Base-by-base conservation (phyloP, 2,113 vertebrate genomes). In the Archocentrus centrarchus region DNA sequence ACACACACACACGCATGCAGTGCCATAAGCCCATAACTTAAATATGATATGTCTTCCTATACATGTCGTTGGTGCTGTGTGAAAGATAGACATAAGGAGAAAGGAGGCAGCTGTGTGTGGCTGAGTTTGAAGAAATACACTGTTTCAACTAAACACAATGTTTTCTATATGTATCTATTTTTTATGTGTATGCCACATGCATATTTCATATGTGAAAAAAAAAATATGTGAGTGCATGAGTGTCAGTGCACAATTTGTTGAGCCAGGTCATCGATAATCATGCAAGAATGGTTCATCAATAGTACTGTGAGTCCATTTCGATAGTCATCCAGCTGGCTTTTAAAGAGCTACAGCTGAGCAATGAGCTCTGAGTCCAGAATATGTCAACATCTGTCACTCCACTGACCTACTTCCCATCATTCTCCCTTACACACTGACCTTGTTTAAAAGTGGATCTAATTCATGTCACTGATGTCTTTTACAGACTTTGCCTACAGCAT, bases 321-420 rank as follows among this genome's bases (percentile, higher is more conserved):
- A 82, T 55, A 22, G 18, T 76, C 55, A 79, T 86, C 80, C 87
- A 88, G 80, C 86, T 94, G 93, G 86, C 89, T 77, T 84, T 86
- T 58, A 60, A 24, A 44, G 44, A 78, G 70, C 86, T 76, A 89
- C 94, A 91, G 95, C 90, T 94, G 92, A 94, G 83, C 82, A 85
- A 89, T 62, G 73, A 87, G 80, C 61, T 93, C 75, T 82, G 82
- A 83, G 86, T 92, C 76, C 89, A 85, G 80, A 83, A 80, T 64
- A 84, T 87, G 83, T 92, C 86, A 86, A 92, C 93, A 94, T 94
- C 88, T 77, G 83, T 93, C 92, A 87, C 70, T 82, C 89, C 80
- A 89, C 81, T 93, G 92, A 94, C 92, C 91, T 88, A 93, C 68
- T 93, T 93, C 90, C 82, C 85, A 89, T 89, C 84, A 75, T 59